Percentiles rank a stretch among this genome's conserved stretches.
Conservation (phyloP, 2,888 invertebrate genomes). For the Chydorus sphaericus region DNA sequence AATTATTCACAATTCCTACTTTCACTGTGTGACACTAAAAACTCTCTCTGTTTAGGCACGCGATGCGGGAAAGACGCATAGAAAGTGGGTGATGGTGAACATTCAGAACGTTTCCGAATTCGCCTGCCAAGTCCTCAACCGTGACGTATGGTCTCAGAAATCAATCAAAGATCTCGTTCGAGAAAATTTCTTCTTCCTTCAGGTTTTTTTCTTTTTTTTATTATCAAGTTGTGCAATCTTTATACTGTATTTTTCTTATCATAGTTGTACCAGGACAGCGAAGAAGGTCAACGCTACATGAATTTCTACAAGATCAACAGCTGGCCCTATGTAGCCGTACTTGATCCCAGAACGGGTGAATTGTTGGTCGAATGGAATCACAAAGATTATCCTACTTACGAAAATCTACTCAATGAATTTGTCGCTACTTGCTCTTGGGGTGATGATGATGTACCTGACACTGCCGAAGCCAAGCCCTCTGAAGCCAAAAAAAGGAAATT, state of each 20-base stretch:
- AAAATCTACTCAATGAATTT: conserved; percentile 30
- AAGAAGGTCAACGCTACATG: conserved; percentile 45
- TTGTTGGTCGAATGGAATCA: conserved; percentile 34
- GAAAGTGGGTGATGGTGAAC: conserved; percentile 53
- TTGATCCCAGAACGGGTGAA: conserved; percentile 54
- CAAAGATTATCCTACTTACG: conserved; percentile 28
- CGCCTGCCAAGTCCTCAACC: conserved; percentile 49
- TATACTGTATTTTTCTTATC: too few relatives aligned
- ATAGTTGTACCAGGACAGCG: conserved; percentile 29
- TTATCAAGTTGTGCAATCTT: too few relatives aligned
- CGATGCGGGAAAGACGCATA: conserved; percentile 37
- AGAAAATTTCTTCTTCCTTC: conserved; percentile 52
- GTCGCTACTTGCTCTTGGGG: conserved; percentile 25
- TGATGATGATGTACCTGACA: background rate
- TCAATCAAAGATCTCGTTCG: conserved; percentile 43
- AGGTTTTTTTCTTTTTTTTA: conserved; percentile 36
- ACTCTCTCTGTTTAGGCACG: conserved; percentile 32
- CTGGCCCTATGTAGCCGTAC: conserved; percentile 47
- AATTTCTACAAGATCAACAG: conserved; percentile 45
- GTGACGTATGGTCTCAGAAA: conserved; percentile 51
- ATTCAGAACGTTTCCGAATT: conserved; percentile 52
- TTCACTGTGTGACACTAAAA: background rate
- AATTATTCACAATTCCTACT: background rate
- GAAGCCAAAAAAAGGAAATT: conserved; percentile 15
- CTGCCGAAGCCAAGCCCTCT: background rate